These are phyloP conservation scores for Gephyroberyx darwinii DNA, from an alignment of 2,797 vertebrate genomes.

Conservation along the genomic window DNA sequence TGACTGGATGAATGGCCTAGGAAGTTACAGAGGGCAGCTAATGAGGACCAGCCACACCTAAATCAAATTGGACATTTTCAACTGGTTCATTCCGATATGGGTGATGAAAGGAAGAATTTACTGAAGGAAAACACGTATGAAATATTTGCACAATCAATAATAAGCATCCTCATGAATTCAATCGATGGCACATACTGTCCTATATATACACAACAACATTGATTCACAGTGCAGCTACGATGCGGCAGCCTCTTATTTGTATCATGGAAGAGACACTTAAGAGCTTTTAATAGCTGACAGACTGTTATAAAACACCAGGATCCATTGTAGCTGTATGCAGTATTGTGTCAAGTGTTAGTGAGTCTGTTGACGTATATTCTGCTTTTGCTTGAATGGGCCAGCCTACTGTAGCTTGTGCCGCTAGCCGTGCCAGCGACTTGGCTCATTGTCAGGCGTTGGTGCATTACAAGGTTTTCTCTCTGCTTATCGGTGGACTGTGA, in stretches of 20 bases:
- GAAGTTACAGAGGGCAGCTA: constrained; percentile 60
- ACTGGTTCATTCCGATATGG: constrained; percentile 28
- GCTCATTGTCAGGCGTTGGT: constrained; percentile 69
- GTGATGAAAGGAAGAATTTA: constrained; percentile 40
- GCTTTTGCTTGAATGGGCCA: constrained; percentile 32
- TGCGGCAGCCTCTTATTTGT: constrained; percentile 36
- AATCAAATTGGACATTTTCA: constrained; percentile 34
- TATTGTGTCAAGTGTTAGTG: constrained; percentile 29
- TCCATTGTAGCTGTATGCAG: constrained; percentile 28
- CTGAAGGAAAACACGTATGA: constrained; percentile 66
- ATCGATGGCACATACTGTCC: constrained; percentile 53
- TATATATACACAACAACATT: constrained; percentile 60
- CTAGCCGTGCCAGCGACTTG: constrained; percentile 52
- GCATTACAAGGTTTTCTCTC: constrained; percentile 78
- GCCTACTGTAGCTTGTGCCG: constrained; percentile 31
- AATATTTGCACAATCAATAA: constrained; percentile 72
- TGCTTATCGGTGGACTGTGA: constrained; percentile 82
- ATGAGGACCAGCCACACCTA: constrained; percentile 54
- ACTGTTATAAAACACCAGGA: constrained; percentile 36
- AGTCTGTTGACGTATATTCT: constrained; percentile 34
- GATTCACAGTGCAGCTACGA: constrained; percentile 28
- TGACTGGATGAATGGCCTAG: constrained; percentile 60
- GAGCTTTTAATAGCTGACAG: constrained; percentile 37
- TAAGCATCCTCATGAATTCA: constrained; percentile 66
- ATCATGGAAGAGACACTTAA: constrained; percentile 16